Conservation (phyloP, 2,113 vertebrate species). For the Heterocephalus glaber region DNA sequence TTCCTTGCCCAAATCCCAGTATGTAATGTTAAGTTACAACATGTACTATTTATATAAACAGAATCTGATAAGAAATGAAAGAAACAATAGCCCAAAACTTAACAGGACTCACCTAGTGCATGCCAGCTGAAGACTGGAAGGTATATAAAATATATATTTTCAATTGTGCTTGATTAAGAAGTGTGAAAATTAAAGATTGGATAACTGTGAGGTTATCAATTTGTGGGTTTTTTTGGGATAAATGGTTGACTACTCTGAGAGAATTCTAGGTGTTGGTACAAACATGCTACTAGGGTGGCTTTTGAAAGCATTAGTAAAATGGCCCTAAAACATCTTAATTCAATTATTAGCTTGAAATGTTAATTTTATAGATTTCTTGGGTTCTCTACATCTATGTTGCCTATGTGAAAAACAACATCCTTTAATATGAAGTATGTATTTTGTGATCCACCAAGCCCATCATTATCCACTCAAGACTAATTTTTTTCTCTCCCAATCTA, state of each 20-base stretch:
- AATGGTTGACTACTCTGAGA: neutral
- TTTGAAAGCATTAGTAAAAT: slow-evolving; percentile 3
- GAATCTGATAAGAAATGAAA: neutral
- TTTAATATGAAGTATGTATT: neutral
- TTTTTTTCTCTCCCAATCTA: neutral
- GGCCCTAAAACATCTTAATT: neutral
- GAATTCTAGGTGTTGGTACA: neutral
- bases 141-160: neutral
- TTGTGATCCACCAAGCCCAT: neutral
- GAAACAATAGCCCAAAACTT: neutral
- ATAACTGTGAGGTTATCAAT: neutral
- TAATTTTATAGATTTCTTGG: neutral
- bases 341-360: neutral
- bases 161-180: neutral
- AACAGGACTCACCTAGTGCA: neutral
- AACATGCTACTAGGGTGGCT: neutral
- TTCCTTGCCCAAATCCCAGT: neutral
- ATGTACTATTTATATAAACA: neutral
- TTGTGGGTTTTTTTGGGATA: neutral
- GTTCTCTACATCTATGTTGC: neutral
- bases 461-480: neutral
- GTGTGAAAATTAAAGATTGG: neutral
- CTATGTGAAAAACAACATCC: neutral
- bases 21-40: neutral
- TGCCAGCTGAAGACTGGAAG: neutral